Evolutionary conservation across 2,888 invertebrate genomes (phyloP).

Genomic region (Tenthredo notha): DNA sequence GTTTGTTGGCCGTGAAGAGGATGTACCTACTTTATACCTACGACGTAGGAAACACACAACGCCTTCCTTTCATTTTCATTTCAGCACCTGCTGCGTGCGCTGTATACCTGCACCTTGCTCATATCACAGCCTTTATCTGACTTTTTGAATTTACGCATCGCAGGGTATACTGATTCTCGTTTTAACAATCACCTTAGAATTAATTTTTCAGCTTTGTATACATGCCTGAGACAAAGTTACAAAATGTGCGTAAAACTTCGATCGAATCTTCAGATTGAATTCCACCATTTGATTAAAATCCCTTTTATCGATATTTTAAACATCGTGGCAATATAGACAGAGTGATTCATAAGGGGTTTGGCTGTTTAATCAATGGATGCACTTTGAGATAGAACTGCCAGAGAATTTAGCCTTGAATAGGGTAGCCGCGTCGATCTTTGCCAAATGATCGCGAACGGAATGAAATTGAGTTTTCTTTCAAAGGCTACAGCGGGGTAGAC

Average conservation of each 20-base stretch:
- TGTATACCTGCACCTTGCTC: background rate
- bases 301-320: background rate
- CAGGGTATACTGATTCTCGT: background rate
- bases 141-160: background rate
- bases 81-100: slow-evolving; percentile 36
- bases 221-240: background rate
- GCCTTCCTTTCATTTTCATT: slow-evolving; percentile 43
- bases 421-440: background rate
- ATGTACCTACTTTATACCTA: background rate
- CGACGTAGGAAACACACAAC: background rate
- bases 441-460: slow-evolving; percentile 29
- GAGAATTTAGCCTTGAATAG: slow-evolving; percentile 34
- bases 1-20: background rate
- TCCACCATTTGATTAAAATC: background rate
- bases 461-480: slow-evolving; percentile 37
- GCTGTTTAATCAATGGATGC: slow-evolving; percentile 27
- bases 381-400: background rate
- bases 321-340: background rate
- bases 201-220: background rate
- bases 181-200: background rate
- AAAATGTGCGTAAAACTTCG: background rate
- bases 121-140: background rate
- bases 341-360: slow-evolving; percentile 1
- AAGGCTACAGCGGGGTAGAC: background rate
- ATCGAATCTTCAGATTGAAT: background rate